Evolutionary conservation across 2,888 invertebrate genomes (phyloP).

Genomic region (Diaperis boleti): DNA sequence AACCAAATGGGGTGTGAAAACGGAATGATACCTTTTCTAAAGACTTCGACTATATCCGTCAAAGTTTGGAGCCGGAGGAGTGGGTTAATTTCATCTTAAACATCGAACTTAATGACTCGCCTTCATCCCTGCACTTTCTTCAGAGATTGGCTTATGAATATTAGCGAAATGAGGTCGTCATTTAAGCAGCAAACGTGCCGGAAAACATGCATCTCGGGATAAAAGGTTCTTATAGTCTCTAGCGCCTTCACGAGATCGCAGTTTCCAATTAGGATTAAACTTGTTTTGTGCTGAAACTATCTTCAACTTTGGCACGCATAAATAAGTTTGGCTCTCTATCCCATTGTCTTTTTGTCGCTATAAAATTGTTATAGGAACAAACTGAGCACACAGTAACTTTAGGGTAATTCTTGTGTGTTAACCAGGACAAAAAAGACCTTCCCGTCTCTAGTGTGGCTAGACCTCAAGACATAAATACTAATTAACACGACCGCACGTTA

Average conservation of each 20-base stretch:
- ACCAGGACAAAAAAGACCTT: too few species aligned
- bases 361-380: too few species aligned
- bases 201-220: conserved; percentile 34
- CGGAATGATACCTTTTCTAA: too few species aligned
- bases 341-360: too few species aligned
- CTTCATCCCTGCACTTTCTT: background rate
- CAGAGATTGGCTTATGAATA: conserved; percentile 23
- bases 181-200: conserved; percentile 28
- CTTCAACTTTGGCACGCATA: too few species aligned
- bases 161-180: conserved; percentile 11
- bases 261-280: conserved; percentile 41
- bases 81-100: background rate
- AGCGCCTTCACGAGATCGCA: conserved; percentile 29
- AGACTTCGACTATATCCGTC: too few species aligned
- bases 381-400: too few species aligned
- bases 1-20: too few species aligned
- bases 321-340: too few species aligned
- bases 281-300: conserved; percentile 4
- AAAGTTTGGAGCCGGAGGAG: background rate
- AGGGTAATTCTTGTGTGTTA: too few species aligned
- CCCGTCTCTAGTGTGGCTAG: too few species aligned
- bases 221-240: conserved; percentile 30
- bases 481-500: background rate
- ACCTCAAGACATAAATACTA: background rate
- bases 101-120: conserved; percentile 7